Percentiles rank a stretch among this genome's conserved stretches.
phyloP scores from a whole-genome alignment of 2,888 invertebrate species.

The Epiblema foenella region DNA sequence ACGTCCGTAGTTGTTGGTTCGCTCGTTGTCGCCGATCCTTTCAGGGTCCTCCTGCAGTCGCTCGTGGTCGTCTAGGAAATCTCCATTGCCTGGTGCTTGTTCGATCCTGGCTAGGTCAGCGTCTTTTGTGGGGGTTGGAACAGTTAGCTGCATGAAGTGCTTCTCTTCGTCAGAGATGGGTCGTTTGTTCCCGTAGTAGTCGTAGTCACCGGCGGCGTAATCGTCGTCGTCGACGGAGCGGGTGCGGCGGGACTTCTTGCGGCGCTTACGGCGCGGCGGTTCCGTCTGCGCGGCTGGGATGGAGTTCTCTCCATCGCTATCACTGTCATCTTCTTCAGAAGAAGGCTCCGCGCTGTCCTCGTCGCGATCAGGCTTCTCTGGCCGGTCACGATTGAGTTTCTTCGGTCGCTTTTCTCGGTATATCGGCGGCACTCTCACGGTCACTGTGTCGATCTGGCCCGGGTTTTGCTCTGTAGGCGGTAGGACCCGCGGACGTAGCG shows the following conservation, averaged over 20 bases:
- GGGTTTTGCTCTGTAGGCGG: conserved; percentile 82
- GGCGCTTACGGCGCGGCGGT: conserved; percentile 65
- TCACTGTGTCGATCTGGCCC: conserved; percentile 79
- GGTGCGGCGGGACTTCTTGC: conserved; percentile 64
- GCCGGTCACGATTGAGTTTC: conserved; percentile 70
- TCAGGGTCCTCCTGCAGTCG: conserved; percentile 67
- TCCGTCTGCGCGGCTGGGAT: conserved; percentile 60
- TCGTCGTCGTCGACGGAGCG: conserved; percentile 59
- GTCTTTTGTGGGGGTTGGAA: conserved; percentile 71
- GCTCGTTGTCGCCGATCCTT: conserved; percentile 50
- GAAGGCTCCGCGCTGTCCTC: conserved; percentile 47
- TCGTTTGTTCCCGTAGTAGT: conserved; percentile 71
- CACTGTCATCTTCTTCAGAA: conserved; percentile 58
- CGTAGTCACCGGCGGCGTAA: conserved; percentile 67
- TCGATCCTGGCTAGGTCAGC: conserved; percentile 68
- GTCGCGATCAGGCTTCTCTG: conserved; percentile 56
- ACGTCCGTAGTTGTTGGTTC: conserved; percentile 48
- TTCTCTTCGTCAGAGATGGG: conserved; percentile 73
- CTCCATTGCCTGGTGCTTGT: conserved; percentile 51
- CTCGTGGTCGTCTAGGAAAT: conserved; percentile 70
- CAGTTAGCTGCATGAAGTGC: conserved; percentile 61
- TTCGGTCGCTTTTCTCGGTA: conserved; percentile 76
- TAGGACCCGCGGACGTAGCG: conserved; percentile 72
- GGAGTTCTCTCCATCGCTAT: conserved; percentile 65
- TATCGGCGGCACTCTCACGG: conserved; percentile 80